phyloP scores from a whole-genome alignment of 2,888 invertebrate species.

The Metopia argyrocephala region DNA sequence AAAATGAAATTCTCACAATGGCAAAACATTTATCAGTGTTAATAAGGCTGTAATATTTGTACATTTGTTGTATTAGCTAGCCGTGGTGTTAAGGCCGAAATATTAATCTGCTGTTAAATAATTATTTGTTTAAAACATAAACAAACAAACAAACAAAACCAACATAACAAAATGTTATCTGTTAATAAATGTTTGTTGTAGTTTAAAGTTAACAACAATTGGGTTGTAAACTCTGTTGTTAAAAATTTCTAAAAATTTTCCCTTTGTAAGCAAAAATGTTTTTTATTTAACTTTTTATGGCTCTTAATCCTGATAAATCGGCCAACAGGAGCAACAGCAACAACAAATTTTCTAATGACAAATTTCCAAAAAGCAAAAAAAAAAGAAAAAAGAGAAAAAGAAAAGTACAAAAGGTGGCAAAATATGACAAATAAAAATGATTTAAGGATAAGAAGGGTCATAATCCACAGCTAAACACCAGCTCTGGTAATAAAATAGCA shows the following conservation, averaged over 20 bases:
- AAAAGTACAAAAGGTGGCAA: constrained; percentile 1
- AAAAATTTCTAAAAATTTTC: not conserved
- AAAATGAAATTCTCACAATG: not conserved
- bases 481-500: constrained; percentile 42
- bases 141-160: not conserved
- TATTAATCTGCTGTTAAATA: not conserved
- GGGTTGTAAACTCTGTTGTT: not conserved
- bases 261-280: not conserved
- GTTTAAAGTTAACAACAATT: not conserved
- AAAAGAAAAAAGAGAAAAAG: not conserved
- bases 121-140: not conserved
- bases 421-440: constrained; percentile 30
- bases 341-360: not conserved
- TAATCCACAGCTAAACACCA: constrained; percentile 54
- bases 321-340: constrained; percentile 27
- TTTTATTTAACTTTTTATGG: constrained; percentile 20
- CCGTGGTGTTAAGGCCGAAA: not conserved
- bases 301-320: constrained; percentile 43
- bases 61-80: not conserved
- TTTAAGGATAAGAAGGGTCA: constrained; percentile 59
- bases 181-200: too few relatives aligned
- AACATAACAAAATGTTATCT: too few relatives aligned
- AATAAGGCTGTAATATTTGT: not conserved
- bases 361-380: not conserved
- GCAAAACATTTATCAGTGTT: not conserved